Base-by-base conservation (phyloP, 2,113 vertebrate species). In the Phylloscopus whistleri region DNA sequence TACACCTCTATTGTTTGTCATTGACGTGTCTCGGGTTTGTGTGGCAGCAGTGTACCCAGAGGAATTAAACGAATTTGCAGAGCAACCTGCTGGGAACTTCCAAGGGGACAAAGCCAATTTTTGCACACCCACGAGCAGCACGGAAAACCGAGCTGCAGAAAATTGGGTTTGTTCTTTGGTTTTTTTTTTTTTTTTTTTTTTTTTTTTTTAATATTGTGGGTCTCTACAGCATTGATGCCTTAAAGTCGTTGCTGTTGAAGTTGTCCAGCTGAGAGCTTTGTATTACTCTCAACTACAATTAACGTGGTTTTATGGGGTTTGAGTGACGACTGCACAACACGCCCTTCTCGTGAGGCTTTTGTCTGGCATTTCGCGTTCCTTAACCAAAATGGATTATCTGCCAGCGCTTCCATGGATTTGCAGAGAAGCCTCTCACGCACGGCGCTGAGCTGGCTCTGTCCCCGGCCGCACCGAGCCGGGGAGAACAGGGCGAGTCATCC, bases 321-420 rank as follows among this genome's bases (percentile, higher is more conserved):
- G 23, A 3, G 21, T 1, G 49, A 28, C n/a, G 73, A 26, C 43
- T 9, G 37, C 43, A 5, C 3, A 1, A 24, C 8, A 3, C 1
- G 6, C 59, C 68, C 59, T 53, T 15, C 51, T 67, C 8, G 0
- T 10, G 41, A 73, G 46, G 35, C 37, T 60, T 79, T 72, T n/a
- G n/a, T 37, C 62, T 41, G 58, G 53, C 82, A 28, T 24, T 83
- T 79, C 15, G 2, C 6, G 7, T 44, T 74, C 70, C 35, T 35
- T 20, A 3, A 37, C 39, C 49, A 15, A 30, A 62, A 28, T 2
- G 66, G 44, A 35, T 44, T 10, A 28, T 56, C 0, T 6, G 39
- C n/a, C 78, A 14, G 6, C 35, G 9, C 62, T 67, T 31, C 55
- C 44, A 1, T 2, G 41, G 11, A 16, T 72, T 64, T 44, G 44